Conservation (phyloP, 2,888 invertebrate species). For the Octonoba sinensis region DNA sequence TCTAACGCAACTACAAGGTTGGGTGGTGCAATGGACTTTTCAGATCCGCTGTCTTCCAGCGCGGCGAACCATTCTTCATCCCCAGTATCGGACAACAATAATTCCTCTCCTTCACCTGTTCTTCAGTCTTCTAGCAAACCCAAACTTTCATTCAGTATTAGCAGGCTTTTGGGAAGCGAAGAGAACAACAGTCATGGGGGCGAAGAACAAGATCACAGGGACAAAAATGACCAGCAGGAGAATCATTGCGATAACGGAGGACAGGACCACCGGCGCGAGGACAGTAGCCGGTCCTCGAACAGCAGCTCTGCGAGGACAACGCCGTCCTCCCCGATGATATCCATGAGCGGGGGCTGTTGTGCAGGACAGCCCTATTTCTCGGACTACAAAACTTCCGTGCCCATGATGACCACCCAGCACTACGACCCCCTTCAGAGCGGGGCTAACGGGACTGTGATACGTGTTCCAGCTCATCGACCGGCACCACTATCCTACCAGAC, state of each 20-base stretch:
- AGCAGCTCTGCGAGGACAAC: slow-evolving; percentile 38
- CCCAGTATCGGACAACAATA: slow-evolving; percentile 34
- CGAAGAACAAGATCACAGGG: slow-evolving; percentile 1
- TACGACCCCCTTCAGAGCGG: slow-evolving; percentile 61
- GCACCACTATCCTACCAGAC: slow-evolving; percentile 69
- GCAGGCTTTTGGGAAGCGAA: slow-evolving; percentile 77
- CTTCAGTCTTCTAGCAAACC: slow-evolving; percentile 28
- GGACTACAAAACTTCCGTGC: slow-evolving; percentile 19
- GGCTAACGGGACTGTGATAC: slow-evolving; percentile 68
- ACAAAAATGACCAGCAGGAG: slow-evolving; percentile 33
- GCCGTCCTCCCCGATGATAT: slow-evolving; percentile 26
- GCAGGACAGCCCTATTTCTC: slow-evolving; percentile 29
- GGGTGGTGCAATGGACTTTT: slow-evolving; percentile 16
- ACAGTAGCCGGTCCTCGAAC: slow-evolving; percentile 23
- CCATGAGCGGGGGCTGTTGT: slow-evolving; percentile 14
- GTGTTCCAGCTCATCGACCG: slow-evolving; percentile 78
- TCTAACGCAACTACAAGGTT: slow-evolving; percentile 9
- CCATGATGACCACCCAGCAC: slow-evolving; percentile 38
- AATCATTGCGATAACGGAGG: background rate
- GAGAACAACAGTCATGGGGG: slow-evolving; percentile 22
- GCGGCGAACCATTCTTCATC: slow-evolving; percentile 12
- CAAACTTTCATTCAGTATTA: slow-evolving; percentile 83
- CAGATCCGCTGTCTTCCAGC: slow-evolving; percentile 26
- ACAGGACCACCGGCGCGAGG: background rate
- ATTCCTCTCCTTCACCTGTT: slow-evolving; percentile 37